Base-by-base conservation (phyloP, 1,140 invertebrate species). In the Megalonaias nervosa region DNA sequence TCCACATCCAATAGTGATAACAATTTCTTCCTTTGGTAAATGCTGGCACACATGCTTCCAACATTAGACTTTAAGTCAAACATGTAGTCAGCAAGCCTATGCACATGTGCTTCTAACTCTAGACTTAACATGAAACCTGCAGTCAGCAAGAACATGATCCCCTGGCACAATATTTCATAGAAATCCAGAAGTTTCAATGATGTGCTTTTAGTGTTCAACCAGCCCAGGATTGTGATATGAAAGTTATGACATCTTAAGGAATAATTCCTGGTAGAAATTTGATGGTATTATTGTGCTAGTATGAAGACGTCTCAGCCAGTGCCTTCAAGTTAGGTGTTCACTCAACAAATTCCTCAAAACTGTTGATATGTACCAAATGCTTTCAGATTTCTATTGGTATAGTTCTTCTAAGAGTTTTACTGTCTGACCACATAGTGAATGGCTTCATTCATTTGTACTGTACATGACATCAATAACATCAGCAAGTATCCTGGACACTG, bases 301-400 rank as follows among this genome's bases (percentile, higher is more conserved):
- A 81, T 55, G 55, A 26, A 55, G 81, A 6, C n/a, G 67, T 79
- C 65, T 75, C 5, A n/a, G 76, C 79, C 26, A 68, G 26, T 15
- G 83, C 76, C 19, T 55, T 16, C 14, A 82, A 31, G 67, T 75
- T 73, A 11, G 66, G 72, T 19, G 81, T 79, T 19, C 60, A 65
- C 48, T 78, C 77, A 55, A 74, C 81, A 75, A 81, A 81, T 16
- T 80, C 67, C 67, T 85, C 78, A 79, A 84, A 84, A 74, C 81
- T 77, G 60, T 82, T 79, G 19, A 82, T 73, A 21, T 77, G 80
- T 13, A 82, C 72, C 12, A 84, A 77, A 59, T 71, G 26, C 31
- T 74, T 62, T 2, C 68, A 31, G 64, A 82, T 82, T 31, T 80
- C 17, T 21, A 77, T 67, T 48, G 79, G 82, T 72, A 81, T 82